Percentiles rank a stretch among this genome's conserved stretches.
Evolutionary conservation across 2,888 invertebrate species (phyloP).

Genomic region (Dynastes hyllus): DNA sequence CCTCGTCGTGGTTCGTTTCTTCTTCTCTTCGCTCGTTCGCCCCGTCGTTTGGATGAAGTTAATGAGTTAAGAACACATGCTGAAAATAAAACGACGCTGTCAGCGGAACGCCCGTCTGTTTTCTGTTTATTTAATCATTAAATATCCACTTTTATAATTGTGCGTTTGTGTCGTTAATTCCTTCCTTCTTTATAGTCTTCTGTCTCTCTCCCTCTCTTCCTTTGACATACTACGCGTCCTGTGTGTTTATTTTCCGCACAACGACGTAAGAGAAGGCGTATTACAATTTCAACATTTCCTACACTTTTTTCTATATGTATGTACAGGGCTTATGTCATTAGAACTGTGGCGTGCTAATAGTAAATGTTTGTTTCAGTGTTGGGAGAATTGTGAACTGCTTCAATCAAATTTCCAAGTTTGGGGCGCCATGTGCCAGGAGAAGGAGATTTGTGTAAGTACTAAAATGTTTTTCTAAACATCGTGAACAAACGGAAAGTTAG

Average conservation of each 20-base stretch:
- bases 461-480: constrained; percentile 21
- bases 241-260: constrained; percentile 4
- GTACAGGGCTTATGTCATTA: neutral
- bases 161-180: constrained; percentile 42
- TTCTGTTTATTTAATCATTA: constrained; percentile 63
- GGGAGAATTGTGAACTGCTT: constrained; percentile 84
- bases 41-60: constrained; percentile 46
- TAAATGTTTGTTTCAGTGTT: constrained; percentile 78
- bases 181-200: neutral
- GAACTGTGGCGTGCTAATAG: constrained; percentile 23
- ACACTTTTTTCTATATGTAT: neutral
- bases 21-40: constrained; percentile 11
- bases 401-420: constrained; percentile 83
- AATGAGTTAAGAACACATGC: constrained; percentile 56
- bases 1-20: constrained; percentile 1
- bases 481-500: constrained; percentile 26
- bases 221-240: neutral
- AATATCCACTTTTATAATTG: constrained; percentile 58
- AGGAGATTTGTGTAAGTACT: constrained; percentile 82
- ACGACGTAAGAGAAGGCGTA: constrained; percentile 17
- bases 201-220: neutral
- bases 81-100: constrained; percentile 57
- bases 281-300: constrained; percentile 31
- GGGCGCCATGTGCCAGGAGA: constrained; percentile 82
- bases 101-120: constrained; percentile 58